phyloP scores from a whole-genome alignment of 1,140 invertebrate genomes.

The Archegozetes longisetosus region DNA sequence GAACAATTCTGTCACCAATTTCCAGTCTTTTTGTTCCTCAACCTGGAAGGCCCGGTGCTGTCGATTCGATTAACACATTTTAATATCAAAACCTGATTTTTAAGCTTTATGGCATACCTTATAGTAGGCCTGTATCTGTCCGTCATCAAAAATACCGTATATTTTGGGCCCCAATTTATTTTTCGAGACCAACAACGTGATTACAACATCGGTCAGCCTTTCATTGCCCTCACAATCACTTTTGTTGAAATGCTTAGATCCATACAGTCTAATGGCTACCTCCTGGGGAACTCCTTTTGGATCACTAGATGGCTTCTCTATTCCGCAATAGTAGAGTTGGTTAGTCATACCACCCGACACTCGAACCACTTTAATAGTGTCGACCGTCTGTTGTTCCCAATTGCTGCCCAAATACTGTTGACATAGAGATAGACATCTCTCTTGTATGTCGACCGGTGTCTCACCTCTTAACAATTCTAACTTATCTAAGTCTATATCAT shows the following conservation, averaged over 20 bases:
- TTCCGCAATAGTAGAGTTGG: constrained; percentile 6
- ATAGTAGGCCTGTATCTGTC: constrained; percentile 84
- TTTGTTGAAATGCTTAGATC: constrained; percentile 5
- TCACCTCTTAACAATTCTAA: background rate
- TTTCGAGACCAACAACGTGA: too few species aligned
- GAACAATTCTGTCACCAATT: background rate
- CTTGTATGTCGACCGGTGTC: constrained; percentile 1
- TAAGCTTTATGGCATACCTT: too few species aligned
- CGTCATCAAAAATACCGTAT: constrained; percentile 82
- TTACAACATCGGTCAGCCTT: too few species aligned
- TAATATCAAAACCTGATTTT: too few species aligned
- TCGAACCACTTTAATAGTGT: background rate
- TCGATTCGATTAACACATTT: too few species aligned
- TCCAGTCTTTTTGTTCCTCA: background rate
- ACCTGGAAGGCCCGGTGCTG: constrained; percentile 1
- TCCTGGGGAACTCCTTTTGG: background rate
- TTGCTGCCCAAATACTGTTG: background rate
- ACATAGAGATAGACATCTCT: background rate
- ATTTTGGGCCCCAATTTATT: constrained; percentile 79
- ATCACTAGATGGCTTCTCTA: background rate
- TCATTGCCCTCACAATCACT: background rate
- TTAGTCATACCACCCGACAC: constrained; percentile 5
- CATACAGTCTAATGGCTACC: constrained; percentile 6
- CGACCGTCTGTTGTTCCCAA: background rate
- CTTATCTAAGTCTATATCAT: too few species aligned